phyloP scores from a whole-genome alignment of 2,113 vertebrate species.

The Columbina picui region DNA sequence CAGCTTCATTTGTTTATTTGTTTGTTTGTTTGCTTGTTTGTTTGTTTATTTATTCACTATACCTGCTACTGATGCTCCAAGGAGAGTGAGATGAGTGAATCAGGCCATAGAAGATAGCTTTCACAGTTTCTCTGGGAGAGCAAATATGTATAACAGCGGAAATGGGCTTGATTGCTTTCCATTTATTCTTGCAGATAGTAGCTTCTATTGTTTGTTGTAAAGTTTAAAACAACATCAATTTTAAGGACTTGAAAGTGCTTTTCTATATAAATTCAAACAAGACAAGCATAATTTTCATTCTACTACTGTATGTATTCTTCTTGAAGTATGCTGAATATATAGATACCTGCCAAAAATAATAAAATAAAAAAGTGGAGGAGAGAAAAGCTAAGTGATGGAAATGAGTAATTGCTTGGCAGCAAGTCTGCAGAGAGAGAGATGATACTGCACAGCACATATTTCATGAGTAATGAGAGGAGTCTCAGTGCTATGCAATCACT shows the following conservation, averaged over 20 bases:
- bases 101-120: not conserved
- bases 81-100: constrained; percentile 44
- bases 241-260: constrained; percentile 74
- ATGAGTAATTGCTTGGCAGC: constrained; percentile 79
- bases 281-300: constrained; percentile 79
- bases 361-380: constrained; percentile 43
- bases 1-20: no score
- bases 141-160: constrained; percentile 26
- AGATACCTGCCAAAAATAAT: constrained; percentile 64
- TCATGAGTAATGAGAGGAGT: constrained; percentile 82
- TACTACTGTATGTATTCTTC: constrained; percentile 44
- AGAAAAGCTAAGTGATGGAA: constrained; percentile 72
- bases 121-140: not conserved
- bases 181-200: constrained; percentile 52
- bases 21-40: not conserved
- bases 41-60: not conserved
- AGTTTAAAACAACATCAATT: constrained; percentile 75
- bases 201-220: constrained; percentile 58
- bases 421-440: constrained; percentile 71
- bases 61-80: not conserved
- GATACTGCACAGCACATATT: constrained; percentile 71
- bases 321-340: constrained; percentile 73
- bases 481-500: constrained; percentile 76
- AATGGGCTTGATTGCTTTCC: constrained; percentile 55
- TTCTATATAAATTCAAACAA: constrained; percentile 77